A percentile compares a stretch with the other conserved stretches of the same genome.
Evolutionary conservation across 1,140 invertebrate species (phyloP).

Genomic region (Drepana arcuata): DNA sequence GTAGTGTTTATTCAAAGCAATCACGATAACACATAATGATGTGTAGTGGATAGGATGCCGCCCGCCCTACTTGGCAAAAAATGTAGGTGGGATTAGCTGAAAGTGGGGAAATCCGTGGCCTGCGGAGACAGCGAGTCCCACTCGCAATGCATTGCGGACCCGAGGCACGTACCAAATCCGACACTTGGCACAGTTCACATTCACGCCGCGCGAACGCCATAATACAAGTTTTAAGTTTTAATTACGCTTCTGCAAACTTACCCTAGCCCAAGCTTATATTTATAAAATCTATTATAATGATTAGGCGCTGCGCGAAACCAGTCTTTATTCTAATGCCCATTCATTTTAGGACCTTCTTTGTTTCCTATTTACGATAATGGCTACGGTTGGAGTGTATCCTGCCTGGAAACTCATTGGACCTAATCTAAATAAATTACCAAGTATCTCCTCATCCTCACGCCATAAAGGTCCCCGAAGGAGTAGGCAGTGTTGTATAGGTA

Average conservation of each 20-base stretch:
- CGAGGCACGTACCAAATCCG: constrained; percentile 55
- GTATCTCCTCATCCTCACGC: too few species aligned
- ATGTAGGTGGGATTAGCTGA: constrained; percentile 12
- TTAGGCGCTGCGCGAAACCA: too few species aligned
- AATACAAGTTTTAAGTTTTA: constrained; percentile 61
- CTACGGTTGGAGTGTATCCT: too few species aligned
- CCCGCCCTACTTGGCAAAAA: constrained; percentile 3
- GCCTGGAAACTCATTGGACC: too few species aligned
- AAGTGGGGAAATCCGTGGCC: constrained; percentile 9
- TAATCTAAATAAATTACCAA: too few species aligned
- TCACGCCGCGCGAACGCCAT: constrained; percentile 30
- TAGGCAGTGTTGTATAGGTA: too few species aligned
- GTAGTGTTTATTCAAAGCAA: too few species aligned
- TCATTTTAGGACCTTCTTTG: too few species aligned
- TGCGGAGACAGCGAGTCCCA: constrained; percentile 6
- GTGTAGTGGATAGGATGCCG: not conserved
- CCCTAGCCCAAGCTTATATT: constrained; percentile 20
- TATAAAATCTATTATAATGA: constrained; percentile 21
- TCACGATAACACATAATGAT: too few species aligned
- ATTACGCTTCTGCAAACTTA: constrained; percentile 46
- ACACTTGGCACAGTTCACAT: constrained; percentile 58
- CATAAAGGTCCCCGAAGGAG: too few species aligned
- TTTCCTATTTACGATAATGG: too few species aligned
- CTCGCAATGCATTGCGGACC: constrained; percentile 35
- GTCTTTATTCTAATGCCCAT: too few species aligned